Evolutionary conservation across 2,797 vertebrate species (phyloP).

Genomic region (Heliangelus exortis): DNA sequence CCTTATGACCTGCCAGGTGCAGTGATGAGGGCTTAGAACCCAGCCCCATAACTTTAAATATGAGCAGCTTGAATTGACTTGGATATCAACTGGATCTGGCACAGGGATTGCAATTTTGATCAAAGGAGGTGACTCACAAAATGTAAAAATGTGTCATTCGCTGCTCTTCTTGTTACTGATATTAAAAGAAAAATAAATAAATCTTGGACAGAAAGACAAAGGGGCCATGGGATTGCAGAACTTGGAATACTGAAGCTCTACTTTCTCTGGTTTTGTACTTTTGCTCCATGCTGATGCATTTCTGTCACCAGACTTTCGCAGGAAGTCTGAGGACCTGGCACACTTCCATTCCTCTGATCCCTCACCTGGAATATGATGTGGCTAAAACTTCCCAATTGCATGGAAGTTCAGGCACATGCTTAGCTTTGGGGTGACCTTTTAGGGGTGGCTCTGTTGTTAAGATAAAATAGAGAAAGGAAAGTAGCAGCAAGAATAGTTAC

Average conservation of each 20-base stretch:
- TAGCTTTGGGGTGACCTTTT: not conserved
- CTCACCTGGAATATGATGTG: not conserved
- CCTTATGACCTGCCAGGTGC: not conserved
- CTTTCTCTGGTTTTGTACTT: not conserved
- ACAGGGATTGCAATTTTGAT: not conserved
- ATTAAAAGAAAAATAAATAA: not conserved
- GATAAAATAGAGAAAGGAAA: not conserved
- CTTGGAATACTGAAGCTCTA: not conserved
- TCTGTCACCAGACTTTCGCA: not conserved
- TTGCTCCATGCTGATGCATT: not conserved
- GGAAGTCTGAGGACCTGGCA: not conserved
- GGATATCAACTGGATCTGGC: fast-evolving
- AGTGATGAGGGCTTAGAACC: not conserved
- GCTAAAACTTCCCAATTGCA: not conserved
- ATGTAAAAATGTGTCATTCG: not conserved
- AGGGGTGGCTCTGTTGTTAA: not conserved
- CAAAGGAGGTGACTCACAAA: not conserved
- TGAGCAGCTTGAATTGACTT: not conserved
- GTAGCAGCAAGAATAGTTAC: not conserved
- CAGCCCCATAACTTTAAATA: not conserved
- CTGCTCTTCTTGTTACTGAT: not conserved
- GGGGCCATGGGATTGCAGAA: not conserved
- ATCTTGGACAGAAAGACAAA: not conserved
- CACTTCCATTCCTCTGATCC: not conserved
- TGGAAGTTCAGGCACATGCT: not conserved